Evolutionary conservation across 2,888 invertebrate genomes (phyloP).

Genomic region (Drosophila quinaria): DNA sequence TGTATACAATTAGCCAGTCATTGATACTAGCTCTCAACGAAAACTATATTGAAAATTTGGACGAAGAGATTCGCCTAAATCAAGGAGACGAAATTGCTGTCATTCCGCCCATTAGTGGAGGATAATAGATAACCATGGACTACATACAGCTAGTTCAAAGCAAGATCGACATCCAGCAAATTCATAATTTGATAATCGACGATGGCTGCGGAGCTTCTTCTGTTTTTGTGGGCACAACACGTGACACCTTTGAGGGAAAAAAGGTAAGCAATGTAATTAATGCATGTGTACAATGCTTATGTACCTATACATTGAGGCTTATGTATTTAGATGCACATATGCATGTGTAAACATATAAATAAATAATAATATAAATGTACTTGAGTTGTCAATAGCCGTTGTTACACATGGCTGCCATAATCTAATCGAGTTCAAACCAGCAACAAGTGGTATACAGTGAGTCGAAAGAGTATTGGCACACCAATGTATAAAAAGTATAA

Average conservation of each 20-base stretch:
- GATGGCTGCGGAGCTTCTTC: constrained; percentile 95
- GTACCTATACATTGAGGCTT: neutral
- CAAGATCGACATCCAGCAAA: constrained; percentile 89
- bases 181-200: constrained; percentile 89
- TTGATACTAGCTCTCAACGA: constrained; percentile 94
- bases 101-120: constrained; percentile 97
- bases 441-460: constrained; percentile 1
- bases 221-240: constrained; percentile 95
- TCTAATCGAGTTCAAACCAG: neutral
- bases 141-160: constrained; percentile 89
- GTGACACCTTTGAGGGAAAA: constrained; percentile 93
- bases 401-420: neutral
- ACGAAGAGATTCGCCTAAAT: constrained; percentile 87
- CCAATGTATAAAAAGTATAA: no score
- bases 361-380: neutral
- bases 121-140: constrained; percentile 90
- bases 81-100: constrained; percentile 94
- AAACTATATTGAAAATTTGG: constrained; percentile 89
- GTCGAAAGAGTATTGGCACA: neutral
- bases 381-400: neutral
- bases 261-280: constrained; percentile 86
- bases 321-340: neutral
- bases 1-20: constrained; percentile 89
- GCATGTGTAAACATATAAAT: neutral
- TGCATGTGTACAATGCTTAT: neutral